Evolutionary conservation across 1,140 invertebrate species (phyloP).

Genomic region (Drosophila littoralis): DNA sequence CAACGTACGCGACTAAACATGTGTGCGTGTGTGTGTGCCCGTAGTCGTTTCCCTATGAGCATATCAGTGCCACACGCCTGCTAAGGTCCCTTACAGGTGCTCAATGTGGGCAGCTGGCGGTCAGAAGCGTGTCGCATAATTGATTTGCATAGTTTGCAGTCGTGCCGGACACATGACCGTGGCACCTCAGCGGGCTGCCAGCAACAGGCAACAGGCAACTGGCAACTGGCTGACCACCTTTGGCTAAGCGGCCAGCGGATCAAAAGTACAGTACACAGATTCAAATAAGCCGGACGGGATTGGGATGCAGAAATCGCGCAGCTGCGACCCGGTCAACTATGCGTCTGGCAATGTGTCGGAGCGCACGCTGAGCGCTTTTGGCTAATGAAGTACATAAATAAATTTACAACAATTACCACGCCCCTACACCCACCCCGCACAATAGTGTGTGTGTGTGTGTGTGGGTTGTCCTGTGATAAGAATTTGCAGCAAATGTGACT

Average conservation of each 20-base stretch:
- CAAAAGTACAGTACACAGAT: background rate
- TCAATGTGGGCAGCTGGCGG: background rate
- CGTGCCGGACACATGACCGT: slow-evolving; percentile 6
- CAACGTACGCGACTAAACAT: background rate
- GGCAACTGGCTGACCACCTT: slow-evolving; percentile 16
- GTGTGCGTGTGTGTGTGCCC: background rate
- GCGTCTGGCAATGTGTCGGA: slow-evolving; percentile 16
- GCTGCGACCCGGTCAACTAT: background rate
- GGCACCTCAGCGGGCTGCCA: background rate
- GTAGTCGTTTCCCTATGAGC: background rate
- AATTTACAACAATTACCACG: slow-evolving; percentile 49
- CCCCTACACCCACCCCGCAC: background rate
- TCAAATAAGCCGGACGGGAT: background rate
- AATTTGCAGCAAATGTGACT: slow-evolving; percentile 3
- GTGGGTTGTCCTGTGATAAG: background rate
- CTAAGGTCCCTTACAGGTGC: background rate
- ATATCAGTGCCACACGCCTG: background rate
- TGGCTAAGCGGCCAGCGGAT: background rate
- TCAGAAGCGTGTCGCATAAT: slow-evolving; percentile 33
- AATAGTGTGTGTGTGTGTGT: background rate
- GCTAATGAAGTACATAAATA: slow-evolving; percentile 61
- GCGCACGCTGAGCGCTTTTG: slow-evolving; percentile 23
- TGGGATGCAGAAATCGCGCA: background rate
- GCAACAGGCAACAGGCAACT: slow-evolving; percentile 25
- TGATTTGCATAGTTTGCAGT: slow-evolving; percentile 70